Evolutionary conservation across 2,888 invertebrate species (phyloP), one percentile per base, ranked within the genome.

Genomic region (Drosophila kokeensis): DNA sequence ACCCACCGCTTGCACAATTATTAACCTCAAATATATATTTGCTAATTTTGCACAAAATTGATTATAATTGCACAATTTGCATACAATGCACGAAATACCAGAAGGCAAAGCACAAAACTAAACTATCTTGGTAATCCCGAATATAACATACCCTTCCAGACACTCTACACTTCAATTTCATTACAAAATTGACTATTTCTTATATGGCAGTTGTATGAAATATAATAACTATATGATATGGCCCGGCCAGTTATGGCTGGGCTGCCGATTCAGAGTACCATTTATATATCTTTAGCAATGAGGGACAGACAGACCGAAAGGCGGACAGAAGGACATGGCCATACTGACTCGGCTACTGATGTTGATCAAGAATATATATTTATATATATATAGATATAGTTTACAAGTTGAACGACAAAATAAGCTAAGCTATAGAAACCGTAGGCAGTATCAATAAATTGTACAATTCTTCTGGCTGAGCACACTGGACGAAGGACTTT

Each of bases 21-120:
- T 66, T 66, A 42, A 40, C 58, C 69, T 34, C 60, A 67, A 54
- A 73, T 61, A 72, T 69, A 54, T 80, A 82, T 79, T 76, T 80
- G 83, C 83, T 73, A 80, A 81, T 76, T 81, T 83, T 55, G 77
- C 81, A 73, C 55, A 69, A 82, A 79, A 81, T 82, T 82, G 81
- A 81, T 82, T 72, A 69, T 78, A 82, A 83, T 82, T 82, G 73
- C 75, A 81, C 78, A 76, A 81, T 82, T 83, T 81, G 83, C 83
- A 83, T 78, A 78, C 76, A 69, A 61, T 77, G 81, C 81, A 82
- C 74, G 81, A 79, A 79, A 65, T 69, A 67, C 30, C 27, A 38
- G 5, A n/a, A 11, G 38, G 8, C 36, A 52, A 11, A 36, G 36
- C 45, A 27, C 21, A 34, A 57, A 57, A 10, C 36, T 7, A 48